phyloP scores from a whole-genome alignment of 1,140 invertebrate genomes.

The Calephelis virginiensis region DNA sequence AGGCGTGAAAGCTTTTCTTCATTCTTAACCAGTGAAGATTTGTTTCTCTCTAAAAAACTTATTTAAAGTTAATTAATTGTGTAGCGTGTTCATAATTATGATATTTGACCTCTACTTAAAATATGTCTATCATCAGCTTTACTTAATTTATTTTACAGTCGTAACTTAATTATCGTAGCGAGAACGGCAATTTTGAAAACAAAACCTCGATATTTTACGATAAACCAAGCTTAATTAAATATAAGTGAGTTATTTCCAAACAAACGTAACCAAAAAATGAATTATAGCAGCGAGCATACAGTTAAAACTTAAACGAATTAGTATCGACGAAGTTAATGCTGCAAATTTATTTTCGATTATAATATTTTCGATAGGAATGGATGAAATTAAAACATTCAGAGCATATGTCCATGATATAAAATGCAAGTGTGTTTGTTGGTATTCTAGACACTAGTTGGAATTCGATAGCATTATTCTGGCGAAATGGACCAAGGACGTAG shows the following conservation, averaged over 20 bases:
- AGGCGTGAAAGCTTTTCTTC: no score
- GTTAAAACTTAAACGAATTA: constrained; percentile 10
- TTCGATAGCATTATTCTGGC: constrained; percentile 34
- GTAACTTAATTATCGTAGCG: background rate
- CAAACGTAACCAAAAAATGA: background rate
- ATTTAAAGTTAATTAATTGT: no score
- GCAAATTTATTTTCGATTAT: background rate
- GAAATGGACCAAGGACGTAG: constrained; percentile 33
- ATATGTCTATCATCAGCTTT: no score
- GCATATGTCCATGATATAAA: background rate
- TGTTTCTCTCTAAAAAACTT: no score
- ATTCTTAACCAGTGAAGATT: no score
- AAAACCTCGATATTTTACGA: constrained; percentile 6
- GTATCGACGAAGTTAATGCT: constrained; percentile 9
- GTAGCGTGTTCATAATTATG: no score
- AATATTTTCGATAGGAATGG: background rate
- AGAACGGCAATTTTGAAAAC: constrained; percentile 1
- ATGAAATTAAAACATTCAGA: constrained; percentile 7
- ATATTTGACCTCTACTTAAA: no score
- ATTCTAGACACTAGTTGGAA: constrained; percentile 27
- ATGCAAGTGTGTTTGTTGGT: background rate
- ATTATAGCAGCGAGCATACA: constrained; percentile 3
- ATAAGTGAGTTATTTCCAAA: constrained; percentile 10
- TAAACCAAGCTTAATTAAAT: constrained; percentile 5
- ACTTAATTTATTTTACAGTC: no score